Evolutionary conservation across 2,113 vertebrate species (phyloP).

Genomic region (Entomyzon cyanotis): DNA sequence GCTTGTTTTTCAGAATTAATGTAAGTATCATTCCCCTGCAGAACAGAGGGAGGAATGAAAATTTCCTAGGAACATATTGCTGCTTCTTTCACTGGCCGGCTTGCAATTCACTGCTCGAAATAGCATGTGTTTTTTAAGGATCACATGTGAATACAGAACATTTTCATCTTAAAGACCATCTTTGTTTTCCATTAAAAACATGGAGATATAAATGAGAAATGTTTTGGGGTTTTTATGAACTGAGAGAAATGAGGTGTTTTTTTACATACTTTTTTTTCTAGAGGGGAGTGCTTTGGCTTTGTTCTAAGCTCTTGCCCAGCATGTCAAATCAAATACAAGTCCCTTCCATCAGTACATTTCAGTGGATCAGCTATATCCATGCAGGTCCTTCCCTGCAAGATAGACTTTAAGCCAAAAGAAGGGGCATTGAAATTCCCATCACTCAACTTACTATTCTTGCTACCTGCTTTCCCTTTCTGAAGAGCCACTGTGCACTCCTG

Average conservation of each 20-base stretch:
- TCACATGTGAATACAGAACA: constrained; percentile 45
- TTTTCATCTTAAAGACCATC: constrained; percentile 36
- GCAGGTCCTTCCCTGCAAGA: not conserved
- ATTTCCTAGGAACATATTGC: constrained; percentile 65
- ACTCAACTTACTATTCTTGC: not conserved
- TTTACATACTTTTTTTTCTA: constrained; percentile 10
- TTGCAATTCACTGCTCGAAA: constrained; percentile 62
- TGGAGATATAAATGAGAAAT: constrained; percentile 30
- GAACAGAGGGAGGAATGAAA: constrained; percentile 61
- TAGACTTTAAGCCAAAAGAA: constrained; percentile 17
- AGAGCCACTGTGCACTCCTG: not conserved
- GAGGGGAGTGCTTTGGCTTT: constrained; percentile 25
- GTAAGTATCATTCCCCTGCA: constrained; percentile 35
- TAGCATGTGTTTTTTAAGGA: constrained; percentile 58
- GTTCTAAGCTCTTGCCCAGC: constrained; percentile 33
- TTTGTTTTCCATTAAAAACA: constrained; percentile 38
- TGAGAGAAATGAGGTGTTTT: not conserved
- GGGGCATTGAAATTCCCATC: not conserved
- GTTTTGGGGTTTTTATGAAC: not conserved
- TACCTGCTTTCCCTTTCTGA: not conserved
- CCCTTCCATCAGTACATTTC: constrained; percentile 2
- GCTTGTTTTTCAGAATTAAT: constrained; percentile 51
- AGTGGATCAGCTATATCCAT: not conserved
- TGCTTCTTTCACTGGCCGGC: constrained; percentile 46
- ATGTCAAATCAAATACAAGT: constrained; percentile 13